Percentiles rank a stretch among this genome's conserved stretches.
These are phyloP conservation scores for Melanophora roralis DNA, from an alignment of 2,888 invertebrate species.

Conservation along the genomic window DNA sequence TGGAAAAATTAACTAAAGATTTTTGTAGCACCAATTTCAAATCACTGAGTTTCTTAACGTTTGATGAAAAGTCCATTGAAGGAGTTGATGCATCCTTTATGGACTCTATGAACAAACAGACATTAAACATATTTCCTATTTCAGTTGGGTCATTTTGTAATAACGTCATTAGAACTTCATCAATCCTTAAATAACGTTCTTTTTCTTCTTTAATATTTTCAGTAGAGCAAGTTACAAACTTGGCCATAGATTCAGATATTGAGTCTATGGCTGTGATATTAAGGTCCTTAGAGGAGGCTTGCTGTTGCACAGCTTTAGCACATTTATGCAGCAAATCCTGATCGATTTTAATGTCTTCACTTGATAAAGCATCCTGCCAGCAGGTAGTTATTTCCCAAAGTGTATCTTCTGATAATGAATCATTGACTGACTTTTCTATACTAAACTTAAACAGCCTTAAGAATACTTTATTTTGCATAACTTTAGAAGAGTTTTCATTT, in stretches of 20 bases:
- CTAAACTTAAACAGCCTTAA: slow-evolving; percentile 78
- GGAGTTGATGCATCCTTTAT: slow-evolving; percentile 65
- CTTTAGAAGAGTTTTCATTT: slow-evolving; percentile 75
- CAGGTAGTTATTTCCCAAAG: slow-evolving; percentile 80
- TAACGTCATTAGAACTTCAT: slow-evolving; percentile 66
- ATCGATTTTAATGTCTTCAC: slow-evolving; percentile 71
- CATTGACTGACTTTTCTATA: slow-evolving; percentile 72
- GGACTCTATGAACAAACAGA: slow-evolving; percentile 69
- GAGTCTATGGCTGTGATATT: slow-evolving; percentile 64
- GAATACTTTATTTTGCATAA: slow-evolving; percentile 77
- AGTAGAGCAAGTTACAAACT: slow-evolving; percentile 73
- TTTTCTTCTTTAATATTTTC: slow-evolving; percentile 69
- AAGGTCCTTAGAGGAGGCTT: slow-evolving; percentile 55
- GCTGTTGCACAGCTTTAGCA: slow-evolving; percentile 66
- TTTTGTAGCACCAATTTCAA: slow-evolving; percentile 66
- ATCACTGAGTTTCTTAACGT: slow-evolving; percentile 57
- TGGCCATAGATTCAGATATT: slow-evolving; percentile 70
- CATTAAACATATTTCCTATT: slow-evolving; percentile 44
- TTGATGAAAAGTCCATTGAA: slow-evolving; percentile 61
- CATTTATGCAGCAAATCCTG: slow-evolving; percentile 68
- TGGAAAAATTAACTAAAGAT: slow-evolving; percentile 69
- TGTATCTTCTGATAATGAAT: slow-evolving; percentile 77
- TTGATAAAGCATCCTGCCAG: slow-evolving; percentile 80
- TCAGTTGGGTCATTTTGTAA: slow-evolving; percentile 26
- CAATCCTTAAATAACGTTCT: slow-evolving; percentile 66